phyloP scores from a whole-genome alignment of 1,140 invertebrate genomes.

The Orchestia grillus region DNA sequence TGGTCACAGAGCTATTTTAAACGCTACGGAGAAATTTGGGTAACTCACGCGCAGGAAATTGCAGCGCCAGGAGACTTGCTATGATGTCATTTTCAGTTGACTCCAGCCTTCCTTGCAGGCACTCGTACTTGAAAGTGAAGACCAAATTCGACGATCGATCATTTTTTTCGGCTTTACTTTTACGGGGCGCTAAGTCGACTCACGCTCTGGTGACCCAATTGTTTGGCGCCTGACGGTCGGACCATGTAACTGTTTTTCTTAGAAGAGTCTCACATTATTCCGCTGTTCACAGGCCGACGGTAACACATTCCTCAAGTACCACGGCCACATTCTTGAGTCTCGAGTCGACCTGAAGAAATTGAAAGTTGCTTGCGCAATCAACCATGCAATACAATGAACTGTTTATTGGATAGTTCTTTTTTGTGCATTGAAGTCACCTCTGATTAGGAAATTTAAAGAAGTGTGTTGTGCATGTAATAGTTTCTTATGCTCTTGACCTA shows the following conservation, averaged over 20 bases:
- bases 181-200: not conserved
- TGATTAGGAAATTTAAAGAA: not conserved
- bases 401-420: not conserved
- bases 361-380: slow-evolving; percentile 52
- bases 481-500: not conserved
- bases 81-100: not conserved
- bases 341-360: slow-evolving; percentile 43
- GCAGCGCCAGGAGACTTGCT: too few species aligned
- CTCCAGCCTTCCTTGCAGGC: not conserved
- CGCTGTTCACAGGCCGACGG: not conserved
- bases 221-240: not conserved
- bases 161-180: not conserved
- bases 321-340: not conserved
- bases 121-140: not conserved
- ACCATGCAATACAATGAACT: not conserved
- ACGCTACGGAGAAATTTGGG: not conserved
- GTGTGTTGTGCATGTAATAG: not conserved
- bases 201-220: slow-evolving; percentile 37
- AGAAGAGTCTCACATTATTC: slow-evolving; percentile 15
- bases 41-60: not conserved
- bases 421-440: not conserved
- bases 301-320: slow-evolving; percentile 21
- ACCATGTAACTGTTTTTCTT: slow-evolving; percentile 35
- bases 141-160: not conserved
- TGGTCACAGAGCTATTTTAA: not conserved